phyloP scores from a whole-genome alignment of 2,888 invertebrate species.

The Cheilosia pagana region DNA sequence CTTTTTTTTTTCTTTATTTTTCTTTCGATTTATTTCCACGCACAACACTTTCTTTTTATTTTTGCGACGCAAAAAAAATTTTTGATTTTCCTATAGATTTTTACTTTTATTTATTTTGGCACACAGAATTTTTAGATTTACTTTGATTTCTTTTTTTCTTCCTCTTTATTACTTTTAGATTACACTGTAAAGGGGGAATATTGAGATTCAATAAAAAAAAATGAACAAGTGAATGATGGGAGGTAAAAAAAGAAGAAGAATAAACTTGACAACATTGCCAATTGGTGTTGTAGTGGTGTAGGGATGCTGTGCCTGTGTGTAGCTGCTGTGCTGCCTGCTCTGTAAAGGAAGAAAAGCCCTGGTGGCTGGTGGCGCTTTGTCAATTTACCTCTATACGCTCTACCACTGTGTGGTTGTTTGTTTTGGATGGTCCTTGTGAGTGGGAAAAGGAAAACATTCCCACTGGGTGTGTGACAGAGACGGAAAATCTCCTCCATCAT shows the following conservation, averaged over 20 bases:
- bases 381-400: background rate
- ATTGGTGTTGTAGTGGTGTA: slow-evolving; percentile 23
- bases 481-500: slow-evolving; percentile 53
- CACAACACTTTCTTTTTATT: slow-evolving; percentile 63
- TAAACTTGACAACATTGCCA: slow-evolving; percentile 73
- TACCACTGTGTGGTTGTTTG: slow-evolving; percentile 19
- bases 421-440: slow-evolving; percentile 52
- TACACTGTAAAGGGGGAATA: slow-evolving; percentile 54
- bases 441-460: slow-evolving; percentile 22
- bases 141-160: slow-evolving; percentile 48
- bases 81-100: slow-evolving; percentile 65
- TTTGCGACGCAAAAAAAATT: slow-evolving; percentile 74
- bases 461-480: background rate
- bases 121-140: slow-evolving; percentile 62
- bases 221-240: slow-evolving; percentile 66
- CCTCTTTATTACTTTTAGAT: slow-evolving; percentile 62
- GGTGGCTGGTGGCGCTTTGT: slow-evolving; percentile 41
- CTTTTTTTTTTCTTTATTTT: slow-evolving; percentile 44
- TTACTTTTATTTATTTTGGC: slow-evolving; percentile 68
- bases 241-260: slow-evolving; percentile 15
- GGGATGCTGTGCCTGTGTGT: slow-evolving; percentile 23
- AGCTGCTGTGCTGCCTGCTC: slow-evolving; percentile 25
- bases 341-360: slow-evolving; percentile 38
- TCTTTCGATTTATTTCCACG: slow-evolving; percentile 41
- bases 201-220: slow-evolving; percentile 48